Conservation (phyloP, 2,113 vertebrate genomes). For the Dicentrarchus labrax region DNA sequence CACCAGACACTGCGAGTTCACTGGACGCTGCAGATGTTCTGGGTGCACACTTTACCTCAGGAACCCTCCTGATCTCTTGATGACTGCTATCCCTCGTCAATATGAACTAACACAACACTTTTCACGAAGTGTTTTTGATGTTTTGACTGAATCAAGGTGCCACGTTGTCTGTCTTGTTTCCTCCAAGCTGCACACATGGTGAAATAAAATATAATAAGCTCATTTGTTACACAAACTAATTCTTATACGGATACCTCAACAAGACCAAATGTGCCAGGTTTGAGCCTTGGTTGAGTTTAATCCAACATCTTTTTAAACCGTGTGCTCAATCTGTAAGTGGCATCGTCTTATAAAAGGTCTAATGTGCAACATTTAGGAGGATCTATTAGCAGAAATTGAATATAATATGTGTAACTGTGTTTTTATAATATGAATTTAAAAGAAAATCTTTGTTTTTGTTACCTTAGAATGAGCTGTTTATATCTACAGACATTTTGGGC, state of each 20-base stretch:
- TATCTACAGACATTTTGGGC: too few relatives aligned
- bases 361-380: too few relatives aligned
- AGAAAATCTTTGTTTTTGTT: too few relatives aligned
- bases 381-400: too few relatives aligned
- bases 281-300: not conserved
- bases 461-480: too few relatives aligned
- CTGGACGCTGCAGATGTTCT: not conserved
- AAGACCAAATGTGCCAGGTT: not conserved
- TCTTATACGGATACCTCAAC: not conserved
- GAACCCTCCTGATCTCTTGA: not conserved
- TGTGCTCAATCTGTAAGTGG: not conserved
- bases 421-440: too few relatives aligned
- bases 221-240: not conserved
- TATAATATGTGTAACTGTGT: too few relatives aligned
- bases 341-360: not conserved
- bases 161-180: not conserved
- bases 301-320: not conserved
- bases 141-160: conserved; percentile 5
- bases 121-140: not conserved
- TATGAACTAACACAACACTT: not conserved
- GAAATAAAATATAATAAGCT: not conserved
- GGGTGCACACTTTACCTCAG: not conserved
- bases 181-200: not conserved
- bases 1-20: not conserved
- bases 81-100: not conserved